Percentiles rank a stretch among this genome's conserved stretches.
Conservation (phyloP, 2,888 invertebrate species). For the Aquatica leii region DNA sequence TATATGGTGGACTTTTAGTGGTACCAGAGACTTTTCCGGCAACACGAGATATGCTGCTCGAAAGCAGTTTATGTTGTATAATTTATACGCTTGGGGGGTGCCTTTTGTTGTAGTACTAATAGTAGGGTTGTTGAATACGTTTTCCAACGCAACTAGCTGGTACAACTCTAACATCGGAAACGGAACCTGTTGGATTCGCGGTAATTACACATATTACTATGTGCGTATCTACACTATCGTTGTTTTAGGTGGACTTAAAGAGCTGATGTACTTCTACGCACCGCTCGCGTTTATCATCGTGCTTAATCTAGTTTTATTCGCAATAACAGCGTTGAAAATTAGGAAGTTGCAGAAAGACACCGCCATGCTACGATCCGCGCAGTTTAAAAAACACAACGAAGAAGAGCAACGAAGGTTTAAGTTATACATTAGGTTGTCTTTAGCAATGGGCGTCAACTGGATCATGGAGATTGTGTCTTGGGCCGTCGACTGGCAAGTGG, state of each 20-base stretch:
- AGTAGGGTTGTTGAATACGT: constrained; percentile 49
- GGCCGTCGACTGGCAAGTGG: constrained; percentile 58
- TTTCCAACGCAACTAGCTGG: constrained; percentile 60
- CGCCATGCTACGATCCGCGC: constrained; percentile 68
- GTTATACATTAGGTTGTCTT: constrained; percentile 79
- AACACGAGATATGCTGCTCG: constrained; percentile 57
- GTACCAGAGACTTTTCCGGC: constrained; percentile 51
- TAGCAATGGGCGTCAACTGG: constrained; percentile 90
- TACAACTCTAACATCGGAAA: constrained; percentile 69
- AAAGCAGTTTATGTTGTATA: constrained; percentile 70
- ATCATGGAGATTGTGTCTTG: constrained; percentile 80
- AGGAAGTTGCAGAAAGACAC: constrained; percentile 72
- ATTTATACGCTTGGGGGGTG: constrained; percentile 74
- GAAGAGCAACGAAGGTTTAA: constrained; percentile 70
- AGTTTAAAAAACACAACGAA: constrained; percentile 69
- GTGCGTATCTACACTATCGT: neutral
- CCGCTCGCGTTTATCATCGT: constrained; percentile 72
- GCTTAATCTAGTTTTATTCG: constrained; percentile 71
- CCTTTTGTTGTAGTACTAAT: constrained; percentile 60
- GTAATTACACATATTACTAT: constrained; percentile 57
- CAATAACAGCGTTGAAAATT: constrained; percentile 74
- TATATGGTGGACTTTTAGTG: constrained; percentile 77
- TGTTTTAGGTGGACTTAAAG: constrained; percentile 64
- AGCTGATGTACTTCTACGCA: constrained; percentile 73
- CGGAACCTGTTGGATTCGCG: constrained; percentile 67